A percentile compares a stretch with the other conserved stretches of the same genome.
Evolutionary conservation across 2,888 invertebrate genomes (phyloP).

Genomic region (Meiosimyza decipiens): DNA sequence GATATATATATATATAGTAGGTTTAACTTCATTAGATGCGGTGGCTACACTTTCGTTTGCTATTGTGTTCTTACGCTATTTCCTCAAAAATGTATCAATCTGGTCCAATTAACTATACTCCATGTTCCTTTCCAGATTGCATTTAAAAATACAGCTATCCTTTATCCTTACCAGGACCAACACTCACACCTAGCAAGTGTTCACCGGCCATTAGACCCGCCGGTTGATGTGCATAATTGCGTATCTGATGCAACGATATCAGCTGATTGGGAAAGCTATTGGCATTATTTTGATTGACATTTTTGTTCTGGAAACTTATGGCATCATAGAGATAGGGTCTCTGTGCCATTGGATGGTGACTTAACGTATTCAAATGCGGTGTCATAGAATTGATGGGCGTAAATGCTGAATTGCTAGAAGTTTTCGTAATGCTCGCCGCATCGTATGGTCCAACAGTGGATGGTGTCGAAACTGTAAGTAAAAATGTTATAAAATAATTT

Average conservation of each 20-base stretch:
- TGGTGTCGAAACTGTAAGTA: slow-evolving; percentile 58
- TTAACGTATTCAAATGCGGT: slow-evolving; percentile 78
- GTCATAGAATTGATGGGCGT: slow-evolving; percentile 90
- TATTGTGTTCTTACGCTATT: neutral
- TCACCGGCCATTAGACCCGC: slow-evolving; percentile 77
- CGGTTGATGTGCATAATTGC: slow-evolving; percentile 95
- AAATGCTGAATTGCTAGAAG: slow-evolving; percentile 87
- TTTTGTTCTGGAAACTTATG: slow-evolving; percentile 85
- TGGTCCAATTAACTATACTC: neutral
- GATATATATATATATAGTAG: neutral
- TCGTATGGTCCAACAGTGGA: slow-evolving; percentile 68
- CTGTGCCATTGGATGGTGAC: slow-evolving; percentile 77
- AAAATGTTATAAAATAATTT: neutral
- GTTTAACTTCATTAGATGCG: slow-evolving; percentile 18
- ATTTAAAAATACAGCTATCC: slow-evolving; percentile 66
- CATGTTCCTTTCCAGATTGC: slow-evolving; percentile 30
- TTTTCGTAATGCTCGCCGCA: slow-evolving; percentile 68
- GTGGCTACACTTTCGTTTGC: slow-evolving; percentile 10
- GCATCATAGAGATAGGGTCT: slow-evolving; percentile 93
- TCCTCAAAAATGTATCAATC: neutral
- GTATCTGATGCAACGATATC: slow-evolving; percentile 95
- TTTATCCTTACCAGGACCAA: slow-evolving; percentile 65
- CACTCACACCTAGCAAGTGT: slow-evolving; percentile 71
- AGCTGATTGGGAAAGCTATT: slow-evolving; percentile 90
- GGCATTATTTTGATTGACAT: slow-evolving; percentile 72